These are phyloP conservation scores for Lampris incognitus DNA, from an alignment of 2,113 vertebrate species.

Conservation along the genomic window DNA sequence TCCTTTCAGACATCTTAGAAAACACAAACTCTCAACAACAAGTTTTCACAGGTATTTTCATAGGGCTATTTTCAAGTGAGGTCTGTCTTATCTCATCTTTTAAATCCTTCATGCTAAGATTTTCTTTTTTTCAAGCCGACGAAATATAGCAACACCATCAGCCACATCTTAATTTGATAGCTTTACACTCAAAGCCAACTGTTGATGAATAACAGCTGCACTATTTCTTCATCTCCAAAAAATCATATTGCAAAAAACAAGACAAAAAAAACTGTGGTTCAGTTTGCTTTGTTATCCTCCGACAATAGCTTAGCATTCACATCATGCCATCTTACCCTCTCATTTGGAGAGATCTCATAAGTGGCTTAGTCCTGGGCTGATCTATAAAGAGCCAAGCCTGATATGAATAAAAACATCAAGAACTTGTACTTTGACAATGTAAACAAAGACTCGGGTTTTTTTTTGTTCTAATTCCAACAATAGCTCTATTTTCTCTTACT, in stretches of 20 bases:
- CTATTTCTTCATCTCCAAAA: not conserved
- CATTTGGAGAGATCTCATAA: not conserved
- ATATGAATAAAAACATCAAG: not conserved
- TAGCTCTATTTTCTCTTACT: constrained; percentile 4
- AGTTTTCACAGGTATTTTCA: not conserved
- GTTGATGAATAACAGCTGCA: not conserved
- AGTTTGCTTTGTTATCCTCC: not conserved
- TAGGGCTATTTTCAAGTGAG: not conserved
- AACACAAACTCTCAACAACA: not conserved
- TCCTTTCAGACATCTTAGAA: constrained; percentile 12
- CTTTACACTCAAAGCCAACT: not conserved
- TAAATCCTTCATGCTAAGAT: not conserved
- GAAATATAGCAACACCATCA: not conserved
- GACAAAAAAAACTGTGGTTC: not conserved
- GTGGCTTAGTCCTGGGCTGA: not conserved
- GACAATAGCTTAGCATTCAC: not conserved
- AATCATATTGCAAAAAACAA: too few species aligned
- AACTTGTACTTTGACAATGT: constrained; percentile 24
- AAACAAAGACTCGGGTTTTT: constrained; percentile 38
- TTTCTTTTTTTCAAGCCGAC: not conserved
- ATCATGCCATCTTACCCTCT: not conserved
- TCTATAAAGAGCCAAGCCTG: not conserved
- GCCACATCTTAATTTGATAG: not conserved
- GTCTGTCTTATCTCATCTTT: not conserved
- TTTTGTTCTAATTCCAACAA: not conserved